A percentile compares a stretch with the other conserved stretches of the same genome.
phyloP scores from a whole-genome alignment of 2,888 invertebrate species.

The Lasioglossum figueresi region DNA sequence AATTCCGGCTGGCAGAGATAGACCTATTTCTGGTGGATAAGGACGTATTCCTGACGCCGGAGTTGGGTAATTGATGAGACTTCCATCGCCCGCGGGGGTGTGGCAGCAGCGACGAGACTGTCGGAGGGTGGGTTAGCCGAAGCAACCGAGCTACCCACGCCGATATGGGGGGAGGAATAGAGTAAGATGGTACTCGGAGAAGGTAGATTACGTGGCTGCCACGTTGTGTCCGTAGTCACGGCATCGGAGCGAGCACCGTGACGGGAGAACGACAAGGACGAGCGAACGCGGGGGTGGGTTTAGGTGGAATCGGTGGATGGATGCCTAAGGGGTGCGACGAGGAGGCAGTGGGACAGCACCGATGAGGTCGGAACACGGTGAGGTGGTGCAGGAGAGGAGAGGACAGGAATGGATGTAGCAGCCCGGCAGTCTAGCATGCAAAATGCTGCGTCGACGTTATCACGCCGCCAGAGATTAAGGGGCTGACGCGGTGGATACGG shows the following conservation, averaged over 20 bases:
- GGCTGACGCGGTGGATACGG: slow-evolving; percentile 81
- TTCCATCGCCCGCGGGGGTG: slow-evolving; percentile 37
- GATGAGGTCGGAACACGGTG: background rate
- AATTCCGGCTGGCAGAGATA: slow-evolving; percentile 48
- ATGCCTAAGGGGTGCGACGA: slow-evolving; percentile 32
- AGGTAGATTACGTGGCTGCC: slow-evolving; percentile 56
- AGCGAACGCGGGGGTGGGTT: slow-evolving; percentile 25
- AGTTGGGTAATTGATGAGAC: slow-evolving; percentile 73
- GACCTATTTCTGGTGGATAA: slow-evolving; percentile 39
- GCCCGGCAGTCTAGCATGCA: slow-evolving; percentile 79
- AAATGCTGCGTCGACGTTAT: slow-evolving; percentile 83
- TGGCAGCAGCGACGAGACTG: background rate
- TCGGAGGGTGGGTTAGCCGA: background rate
- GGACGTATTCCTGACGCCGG: slow-evolving; percentile 38
- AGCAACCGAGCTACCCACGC: slow-evolving; percentile 17
- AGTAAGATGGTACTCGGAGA: slow-evolving; percentile 45
- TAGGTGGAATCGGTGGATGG: slow-evolving; percentile 43
- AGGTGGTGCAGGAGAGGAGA: slow-evolving; percentile 15
- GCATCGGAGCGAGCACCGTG: slow-evolving; percentile 7
- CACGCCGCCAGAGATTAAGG: slow-evolving; percentile 80
- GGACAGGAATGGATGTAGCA: slow-evolving; percentile 71
- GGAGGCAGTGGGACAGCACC: slow-evolving; percentile 20
- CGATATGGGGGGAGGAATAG: background rate
- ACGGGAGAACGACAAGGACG: slow-evolving; percentile 41
- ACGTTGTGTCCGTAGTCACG: slow-evolving; percentile 33